A percentile compares a stretch with the other conserved stretches of the same genome.
Conservation (phyloP, 2,888 invertebrate genomes). For the Dynastes grantii region DNA sequence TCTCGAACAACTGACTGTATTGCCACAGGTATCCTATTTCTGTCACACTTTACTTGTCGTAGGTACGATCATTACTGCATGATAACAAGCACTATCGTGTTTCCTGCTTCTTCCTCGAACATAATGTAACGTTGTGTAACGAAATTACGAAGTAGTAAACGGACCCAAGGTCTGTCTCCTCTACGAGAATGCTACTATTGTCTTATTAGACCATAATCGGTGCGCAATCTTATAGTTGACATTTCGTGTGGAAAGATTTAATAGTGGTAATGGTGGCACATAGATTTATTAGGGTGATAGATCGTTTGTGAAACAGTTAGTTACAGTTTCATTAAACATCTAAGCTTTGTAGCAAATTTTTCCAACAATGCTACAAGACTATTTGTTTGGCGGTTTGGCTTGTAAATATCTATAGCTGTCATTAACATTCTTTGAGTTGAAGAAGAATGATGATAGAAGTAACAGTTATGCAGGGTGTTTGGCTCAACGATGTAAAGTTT, state of each 20-base stretch:
- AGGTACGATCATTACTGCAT: background rate
- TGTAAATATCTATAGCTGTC: no score
- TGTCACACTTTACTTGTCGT: constrained; percentile 15
- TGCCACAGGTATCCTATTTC: constrained; percentile 26
- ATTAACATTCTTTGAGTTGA: no score
- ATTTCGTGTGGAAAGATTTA: constrained; percentile 26
- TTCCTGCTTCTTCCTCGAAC: constrained; percentile 15
- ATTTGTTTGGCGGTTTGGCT: no score
- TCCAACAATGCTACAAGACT: no score
- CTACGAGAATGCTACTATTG: constrained; percentile 21
- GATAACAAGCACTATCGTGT: background rate
- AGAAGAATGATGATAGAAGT: no score
- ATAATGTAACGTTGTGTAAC: constrained; percentile 3
- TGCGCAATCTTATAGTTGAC: constrained; percentile 15
- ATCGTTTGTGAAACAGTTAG: background rate
- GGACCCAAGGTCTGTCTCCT: constrained; percentile 14
- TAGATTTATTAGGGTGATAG: background rate
- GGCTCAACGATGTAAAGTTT: no score
- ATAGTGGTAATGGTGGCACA: background rate
- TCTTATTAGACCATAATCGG: constrained; percentile 20
- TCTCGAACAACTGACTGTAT: background rate
- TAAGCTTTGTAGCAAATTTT: no score
- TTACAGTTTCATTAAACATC: background rate
- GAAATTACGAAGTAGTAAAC: constrained; percentile 24
- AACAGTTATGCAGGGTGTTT: no score